Evolutionary conservation across 2,797 vertebrate genomes (phyloP), one percentile per base, ranked within the genome.

Genomic region (Darevskia nairensis): DNA sequence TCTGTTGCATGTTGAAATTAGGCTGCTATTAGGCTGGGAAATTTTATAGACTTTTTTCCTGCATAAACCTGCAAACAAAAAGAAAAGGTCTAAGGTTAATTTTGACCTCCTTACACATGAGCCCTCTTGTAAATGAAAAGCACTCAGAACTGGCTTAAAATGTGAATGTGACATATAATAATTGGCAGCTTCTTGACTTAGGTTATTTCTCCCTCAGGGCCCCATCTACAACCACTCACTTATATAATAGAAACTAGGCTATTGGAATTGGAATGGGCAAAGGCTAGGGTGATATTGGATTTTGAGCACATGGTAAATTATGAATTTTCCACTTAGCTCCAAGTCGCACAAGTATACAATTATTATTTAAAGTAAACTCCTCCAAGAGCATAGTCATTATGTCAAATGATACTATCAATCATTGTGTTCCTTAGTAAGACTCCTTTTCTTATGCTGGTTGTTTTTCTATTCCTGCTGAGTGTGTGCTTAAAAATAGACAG

Each of bases 401-500:
- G 89, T 94, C 81, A 87, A 94, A 96, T 94, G 55, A 87, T 89
- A 89, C 93, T 87, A 95, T 96, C 91, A 94, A 95, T 96, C 92
- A 95, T 88, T 69, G 69, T 91, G 86, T 95, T 89, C 91, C 89
- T 94, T 94, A 94, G 91, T 93, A 96, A 94, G 91, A 88, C 88
- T 92, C 88, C 88, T 86, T 95, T 95, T 93, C 85, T 92, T 91
- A 89, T 84, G 85, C 86, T 90, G 59, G 77, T 89, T 95, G 89
- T 93, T 92, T 94, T 94, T 59, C 44, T 39, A 41, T 95, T 93
- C 71, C 46, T 90, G 88, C 86, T 50, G 80, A 94, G 90, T 94
- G 95, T 95, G 90, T 94, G 90, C 87, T 93, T 92, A 93, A 95
- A 95, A 96, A 89, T 92, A 96, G 95, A 90, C 84, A 93, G 91